Conservation (phyloP, 2,113 vertebrate genomes). For the Heterotis niloticus region DNA sequence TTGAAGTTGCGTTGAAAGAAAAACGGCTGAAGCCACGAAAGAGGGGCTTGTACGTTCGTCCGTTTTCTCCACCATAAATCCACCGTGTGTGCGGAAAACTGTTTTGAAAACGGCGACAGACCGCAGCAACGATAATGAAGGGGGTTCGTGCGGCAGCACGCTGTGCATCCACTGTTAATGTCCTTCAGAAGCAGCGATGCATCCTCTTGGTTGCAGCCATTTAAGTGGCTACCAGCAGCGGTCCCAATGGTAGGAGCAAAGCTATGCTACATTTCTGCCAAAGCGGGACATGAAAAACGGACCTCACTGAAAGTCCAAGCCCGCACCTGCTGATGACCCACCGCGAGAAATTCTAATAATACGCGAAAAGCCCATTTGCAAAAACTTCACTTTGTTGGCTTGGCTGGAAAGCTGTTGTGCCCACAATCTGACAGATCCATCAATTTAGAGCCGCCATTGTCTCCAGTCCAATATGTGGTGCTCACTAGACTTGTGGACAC, state of each 20-base stretch:
- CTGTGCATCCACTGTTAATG: conserved; percentile 11
- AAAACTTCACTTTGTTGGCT: conserved; percentile 8
- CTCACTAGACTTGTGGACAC: conserved; percentile 13
- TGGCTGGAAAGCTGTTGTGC: conserved; percentile 12
- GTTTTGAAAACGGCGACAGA: neutral
- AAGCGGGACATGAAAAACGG: neutral
- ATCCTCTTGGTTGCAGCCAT: conserved; percentile 1
- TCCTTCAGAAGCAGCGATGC: neutral
- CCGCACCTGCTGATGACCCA: neutral
- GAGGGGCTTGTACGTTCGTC: neutral
- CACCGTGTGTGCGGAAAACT: neutral
- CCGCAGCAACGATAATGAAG: conserved; percentile 3
- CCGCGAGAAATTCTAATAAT: conserved; percentile 10
- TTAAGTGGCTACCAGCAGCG: neutral
- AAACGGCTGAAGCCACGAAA: neutral
- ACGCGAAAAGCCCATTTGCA: neutral
- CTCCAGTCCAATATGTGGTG: conserved; percentile 10
- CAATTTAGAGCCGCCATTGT: conserved; percentile 6
- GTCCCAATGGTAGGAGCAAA: neutral
- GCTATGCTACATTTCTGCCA: neutral
- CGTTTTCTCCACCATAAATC: neutral
- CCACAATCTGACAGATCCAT: neutral
- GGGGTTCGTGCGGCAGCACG: neutral
- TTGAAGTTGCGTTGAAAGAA: neutral
- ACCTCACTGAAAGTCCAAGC: neutral